Conservation (phyloP, 2,797 vertebrate genomes). For the Pachyuromys duprasi region DNA sequence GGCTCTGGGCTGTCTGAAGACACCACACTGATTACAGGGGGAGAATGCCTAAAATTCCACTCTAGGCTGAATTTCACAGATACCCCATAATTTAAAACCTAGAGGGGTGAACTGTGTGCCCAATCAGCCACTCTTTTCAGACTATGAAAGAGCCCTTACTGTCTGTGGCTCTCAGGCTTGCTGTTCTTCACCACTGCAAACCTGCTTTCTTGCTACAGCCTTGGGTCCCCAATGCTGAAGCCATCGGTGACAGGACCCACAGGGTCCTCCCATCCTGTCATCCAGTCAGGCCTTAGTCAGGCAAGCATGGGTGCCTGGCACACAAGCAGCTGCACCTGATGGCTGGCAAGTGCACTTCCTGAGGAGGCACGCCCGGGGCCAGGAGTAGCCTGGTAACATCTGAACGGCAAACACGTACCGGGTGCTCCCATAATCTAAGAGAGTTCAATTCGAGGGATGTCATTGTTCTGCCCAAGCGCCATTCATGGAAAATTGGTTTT, state of each 20-base stretch:
- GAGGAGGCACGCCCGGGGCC: background rate
- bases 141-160: background rate
- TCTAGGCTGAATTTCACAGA: conserved; percentile 33
- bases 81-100: background rate
- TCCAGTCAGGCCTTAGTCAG: background rate
- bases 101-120: background rate
- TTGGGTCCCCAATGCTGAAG: background rate
- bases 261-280: background rate
- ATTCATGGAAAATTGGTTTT: conserved; percentile 54
- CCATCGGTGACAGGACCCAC: background rate
- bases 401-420: conserved; percentile 1
- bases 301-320: background rate
- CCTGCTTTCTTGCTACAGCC: background rate
- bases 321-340: background rate
- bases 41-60: conserved; percentile 29
- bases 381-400: background rate
- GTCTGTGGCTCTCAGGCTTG: background rate
- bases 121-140: background rate
- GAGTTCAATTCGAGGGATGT: conserved; percentile 39
- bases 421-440: background rate
- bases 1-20: background rate
- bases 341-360: background rate
- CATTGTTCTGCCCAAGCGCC: conserved; percentile 40
- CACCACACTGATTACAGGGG: background rate
- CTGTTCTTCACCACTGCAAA: background rate